Evolutionary conservation across 2,888 invertebrate genomes (phyloP), one percentile per base, ranked within the genome.

Genomic region (Drosophila anomelani): DNA sequence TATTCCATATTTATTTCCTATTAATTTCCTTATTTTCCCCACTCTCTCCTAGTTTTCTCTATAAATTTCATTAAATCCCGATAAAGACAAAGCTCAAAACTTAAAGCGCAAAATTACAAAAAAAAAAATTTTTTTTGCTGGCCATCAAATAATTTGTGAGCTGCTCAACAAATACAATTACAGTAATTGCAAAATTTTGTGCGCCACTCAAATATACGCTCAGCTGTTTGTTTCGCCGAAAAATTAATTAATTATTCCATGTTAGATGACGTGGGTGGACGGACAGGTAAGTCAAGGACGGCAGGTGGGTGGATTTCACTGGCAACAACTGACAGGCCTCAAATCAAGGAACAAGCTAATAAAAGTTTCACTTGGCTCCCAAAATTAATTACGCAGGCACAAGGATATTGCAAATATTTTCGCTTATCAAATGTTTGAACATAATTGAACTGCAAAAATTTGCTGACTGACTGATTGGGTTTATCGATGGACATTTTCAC

Each of bases 191-290:
- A 56, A 69, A 70, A 49, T 70, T 56, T 56, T 68, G 51, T 15
- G 51, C 36, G 67, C 39, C 67, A 67, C 44, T 54, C 64, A 51
- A 66, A 66, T 66, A 34, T n/a, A n/a, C 46, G 26, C 67, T 47
- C 39, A 49, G 39, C 46, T 72, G 59, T 57, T 47, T 51, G 59
- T 54, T 47, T 51, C 43, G 41, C 53, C 62, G 34, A 62, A 70
- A 56, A 79, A 73, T 76, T 78, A 85, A 83, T 83, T 82, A 87
- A 85, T 75, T 88, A 82, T 87, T 62, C 73, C 39, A 49, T 43
- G 55, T 23, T 54, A 55, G 13, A 39, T 38, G 73, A 56, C 43
- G 51, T 51, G 51, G 55, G 73, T 9, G 43, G 55, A 5, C 10
- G 29, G 66, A 57, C 12, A 51, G 69, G 20, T 41, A 29, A 29